phyloP scores from a whole-genome alignment of 2,888 invertebrate species.

The Bugulina stolonifera region DNA sequence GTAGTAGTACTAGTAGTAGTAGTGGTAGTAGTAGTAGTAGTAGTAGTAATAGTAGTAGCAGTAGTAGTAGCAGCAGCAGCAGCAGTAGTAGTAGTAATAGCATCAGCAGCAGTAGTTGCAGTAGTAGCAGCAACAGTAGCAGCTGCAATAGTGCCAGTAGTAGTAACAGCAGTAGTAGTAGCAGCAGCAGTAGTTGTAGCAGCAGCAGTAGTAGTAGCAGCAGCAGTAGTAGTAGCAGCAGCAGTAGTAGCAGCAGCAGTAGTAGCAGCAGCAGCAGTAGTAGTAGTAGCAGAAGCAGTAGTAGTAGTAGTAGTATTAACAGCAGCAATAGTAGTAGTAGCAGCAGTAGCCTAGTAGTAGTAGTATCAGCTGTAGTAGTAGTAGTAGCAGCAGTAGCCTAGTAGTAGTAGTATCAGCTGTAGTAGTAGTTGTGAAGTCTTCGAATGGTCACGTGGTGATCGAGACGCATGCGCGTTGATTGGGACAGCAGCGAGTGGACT shows the following conservation, averaged over 20 bases:
- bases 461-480: too few relatives aligned
- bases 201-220: background rate
- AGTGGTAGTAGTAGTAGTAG: background rate
- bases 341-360: background rate
- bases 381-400: background rate
- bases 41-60: constrained; percentile 1
- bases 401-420: background rate
- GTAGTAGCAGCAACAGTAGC: background rate
- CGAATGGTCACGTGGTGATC: too few relatives aligned
- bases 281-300: background rate
- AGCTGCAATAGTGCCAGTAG: background rate
- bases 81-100: constrained; percentile 3
- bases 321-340: background rate
- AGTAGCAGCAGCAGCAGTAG: background rate
- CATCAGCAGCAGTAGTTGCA: background rate
- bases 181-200: background rate
- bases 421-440: too few relatives aligned
- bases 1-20: background rate
- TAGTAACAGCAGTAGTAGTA: background rate
- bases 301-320: background rate
- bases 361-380: background rate
- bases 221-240: background rate
- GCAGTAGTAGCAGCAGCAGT: background rate
- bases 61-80: constrained; percentile 4
- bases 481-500: too few relatives aligned